phyloP scores from a whole-genome alignment of 2,113 vertebrate species.

The Xiphophorus hellerii region DNA sequence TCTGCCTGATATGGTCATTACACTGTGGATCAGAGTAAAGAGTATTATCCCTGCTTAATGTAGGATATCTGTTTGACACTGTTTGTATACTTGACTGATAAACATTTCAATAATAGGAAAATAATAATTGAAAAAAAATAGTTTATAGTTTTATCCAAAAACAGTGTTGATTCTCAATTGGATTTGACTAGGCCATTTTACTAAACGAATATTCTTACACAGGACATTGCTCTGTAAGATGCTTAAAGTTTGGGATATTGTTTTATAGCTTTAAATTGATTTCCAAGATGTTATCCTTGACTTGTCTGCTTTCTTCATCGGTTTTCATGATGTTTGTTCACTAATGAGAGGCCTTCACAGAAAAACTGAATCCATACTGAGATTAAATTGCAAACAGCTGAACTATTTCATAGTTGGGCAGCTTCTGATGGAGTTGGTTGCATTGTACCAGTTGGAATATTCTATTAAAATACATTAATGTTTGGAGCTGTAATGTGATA shows the following conservation, averaged over 20 bases:
- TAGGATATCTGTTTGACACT: constrained; percentile 8
- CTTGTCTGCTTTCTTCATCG: neutral
- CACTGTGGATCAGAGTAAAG: constrained; percentile 39
- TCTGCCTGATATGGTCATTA: constrained; percentile 62
- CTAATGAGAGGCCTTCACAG: neutral
- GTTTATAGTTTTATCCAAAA: neutral
- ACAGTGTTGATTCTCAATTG: constrained; percentile 5
- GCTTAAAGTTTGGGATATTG: too few species aligned
- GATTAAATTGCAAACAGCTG: neutral
- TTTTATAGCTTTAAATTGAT: too few species aligned
- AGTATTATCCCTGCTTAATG: constrained; percentile 31
- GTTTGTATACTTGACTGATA: constrained; percentile 20
- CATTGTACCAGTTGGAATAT: neutral
- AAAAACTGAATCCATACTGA: neutral
- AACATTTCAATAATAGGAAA: constrained; percentile 9
- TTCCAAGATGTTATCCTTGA: too few species aligned
- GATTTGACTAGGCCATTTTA: neutral
- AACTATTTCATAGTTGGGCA: neutral
- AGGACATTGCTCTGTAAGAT: too few species aligned
- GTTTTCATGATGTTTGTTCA: neutral
- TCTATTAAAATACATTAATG: neutral
- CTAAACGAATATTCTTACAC: too few species aligned
- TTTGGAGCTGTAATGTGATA: neutral
- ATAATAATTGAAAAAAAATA: neutral
- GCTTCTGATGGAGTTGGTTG: neutral